Conservation (phyloP, 2,113 vertebrate genomes). For the Malaclemys terrapin region DNA sequence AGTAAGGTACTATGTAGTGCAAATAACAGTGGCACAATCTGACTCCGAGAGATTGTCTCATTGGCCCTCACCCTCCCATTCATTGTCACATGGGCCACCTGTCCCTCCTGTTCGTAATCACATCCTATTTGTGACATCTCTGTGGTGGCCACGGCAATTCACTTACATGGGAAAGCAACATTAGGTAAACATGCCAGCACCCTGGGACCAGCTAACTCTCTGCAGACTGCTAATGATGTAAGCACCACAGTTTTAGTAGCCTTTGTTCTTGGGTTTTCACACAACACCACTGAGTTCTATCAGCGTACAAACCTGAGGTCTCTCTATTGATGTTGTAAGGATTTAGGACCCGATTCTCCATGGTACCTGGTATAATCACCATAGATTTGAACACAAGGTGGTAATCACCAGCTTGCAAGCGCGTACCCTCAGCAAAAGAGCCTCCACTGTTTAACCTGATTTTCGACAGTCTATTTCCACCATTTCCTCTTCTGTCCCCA, state of each 20-base stretch:
- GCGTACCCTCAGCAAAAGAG: too few relatives aligned
- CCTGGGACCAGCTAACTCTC: background rate
- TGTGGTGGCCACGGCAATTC: background rate
- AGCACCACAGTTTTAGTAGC: background rate
- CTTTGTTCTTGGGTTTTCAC: background rate
- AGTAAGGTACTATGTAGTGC: background rate
- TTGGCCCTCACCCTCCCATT: background rate
- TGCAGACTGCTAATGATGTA: background rate
- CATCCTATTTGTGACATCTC: background rate
- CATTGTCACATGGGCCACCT: background rate
- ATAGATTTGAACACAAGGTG: background rate
- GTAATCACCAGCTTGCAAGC: background rate
- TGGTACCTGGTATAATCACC: background rate
- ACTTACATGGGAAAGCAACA: background rate
- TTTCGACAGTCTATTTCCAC: background rate
- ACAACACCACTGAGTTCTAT: background rate
- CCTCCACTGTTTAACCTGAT: background rate
- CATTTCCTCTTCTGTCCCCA: background rate
- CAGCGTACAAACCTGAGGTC: background rate
- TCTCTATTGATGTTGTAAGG: fast-evolving
- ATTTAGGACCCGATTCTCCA: background rate
- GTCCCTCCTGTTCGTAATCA: background rate
- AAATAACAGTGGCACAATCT: background rate
- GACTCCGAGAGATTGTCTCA: background rate
- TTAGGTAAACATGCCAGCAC: background rate